phyloP scores from a whole-genome alignment of 2,113 vertebrate genomes.

The Phylloscopus whistleri region DNA sequence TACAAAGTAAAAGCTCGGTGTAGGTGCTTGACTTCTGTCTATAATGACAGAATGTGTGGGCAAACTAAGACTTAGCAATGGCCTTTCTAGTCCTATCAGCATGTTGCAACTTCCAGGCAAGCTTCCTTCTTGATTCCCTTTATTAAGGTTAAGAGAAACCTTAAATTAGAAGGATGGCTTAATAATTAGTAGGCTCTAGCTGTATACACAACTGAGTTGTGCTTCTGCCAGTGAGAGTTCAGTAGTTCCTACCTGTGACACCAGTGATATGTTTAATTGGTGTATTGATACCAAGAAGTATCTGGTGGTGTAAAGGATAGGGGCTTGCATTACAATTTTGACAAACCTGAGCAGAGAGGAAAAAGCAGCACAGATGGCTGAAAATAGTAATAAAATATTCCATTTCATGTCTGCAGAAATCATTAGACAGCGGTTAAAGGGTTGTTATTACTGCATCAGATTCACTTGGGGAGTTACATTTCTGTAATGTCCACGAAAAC shows the following conservation, averaged over 20 bases:
- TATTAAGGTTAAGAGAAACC: neutral
- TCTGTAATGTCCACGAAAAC: conserved; percentile 50
- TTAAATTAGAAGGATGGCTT: neutral
- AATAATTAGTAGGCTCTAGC: neutral
- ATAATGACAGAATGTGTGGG: neutral
- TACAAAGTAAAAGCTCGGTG: neutral
- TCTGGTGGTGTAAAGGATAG: neutral
- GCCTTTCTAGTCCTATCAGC: rapidly evolving
- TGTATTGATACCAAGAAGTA: neutral
- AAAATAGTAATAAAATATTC: conserved; percentile 64
- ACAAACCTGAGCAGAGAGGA: conserved; percentile 45
- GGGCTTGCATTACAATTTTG: conserved; percentile 35
- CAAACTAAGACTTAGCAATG: rapidly evolving
- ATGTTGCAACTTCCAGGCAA: neutral
- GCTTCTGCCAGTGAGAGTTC: neutral
- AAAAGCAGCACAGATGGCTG: conserved; percentile 58
- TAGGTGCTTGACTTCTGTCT: neutral
- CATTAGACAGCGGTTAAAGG: conserved; percentile 53
- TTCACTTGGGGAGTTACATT: conserved; percentile 25
- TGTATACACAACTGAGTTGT: neutral
- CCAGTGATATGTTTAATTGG: neutral
- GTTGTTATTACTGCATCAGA: conserved; percentile 52
- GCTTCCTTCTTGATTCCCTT: neutral
- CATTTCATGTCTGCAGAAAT: conserved; percentile 56
- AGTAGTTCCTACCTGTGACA: neutral